Conservation (phyloP, 2,888 invertebrate species). For the Phasia obesa region DNA sequence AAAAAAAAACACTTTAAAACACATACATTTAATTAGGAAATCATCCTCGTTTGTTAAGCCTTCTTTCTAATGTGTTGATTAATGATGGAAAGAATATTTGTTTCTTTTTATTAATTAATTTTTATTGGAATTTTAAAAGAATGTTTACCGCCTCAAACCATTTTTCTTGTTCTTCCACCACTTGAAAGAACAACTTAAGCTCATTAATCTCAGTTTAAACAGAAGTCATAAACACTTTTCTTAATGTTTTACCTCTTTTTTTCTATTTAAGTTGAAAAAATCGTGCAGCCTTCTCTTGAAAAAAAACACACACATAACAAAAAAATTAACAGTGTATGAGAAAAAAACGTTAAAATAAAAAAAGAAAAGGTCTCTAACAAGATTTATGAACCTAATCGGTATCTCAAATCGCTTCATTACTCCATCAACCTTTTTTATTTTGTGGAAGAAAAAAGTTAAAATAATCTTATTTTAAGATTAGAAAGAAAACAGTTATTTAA, state of each 20-base stretch:
- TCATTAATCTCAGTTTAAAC: constrained; percentile 63
- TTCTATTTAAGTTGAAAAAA: background rate
- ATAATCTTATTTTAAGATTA: constrained; percentile 45
- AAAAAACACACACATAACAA: background rate
- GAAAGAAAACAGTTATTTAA: constrained; percentile 32
- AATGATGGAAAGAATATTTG: constrained; percentile 12
- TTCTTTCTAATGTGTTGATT: constrained; percentile 42
- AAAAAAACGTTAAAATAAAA: constrained; percentile 18
- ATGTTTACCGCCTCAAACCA: constrained; percentile 27
- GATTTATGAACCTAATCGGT: constrained; percentile 69
- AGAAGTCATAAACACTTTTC: constrained; percentile 67
- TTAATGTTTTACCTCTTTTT: constrained; percentile 55
- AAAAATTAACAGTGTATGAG: background rate
- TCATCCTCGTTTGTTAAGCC: constrained; percentile 4
- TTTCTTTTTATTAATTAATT: constrained; percentile 56
- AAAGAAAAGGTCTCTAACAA: constrained; percentile 55
- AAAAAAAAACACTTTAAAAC: background rate
- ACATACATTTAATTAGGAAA: constrained; percentile 18
- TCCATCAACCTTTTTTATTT: constrained; percentile 53
- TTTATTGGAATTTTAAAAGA: constrained; percentile 35
- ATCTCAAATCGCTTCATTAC: constrained; percentile 68
- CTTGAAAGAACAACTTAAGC: constrained; percentile 24
- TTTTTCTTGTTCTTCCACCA: constrained; percentile 1
- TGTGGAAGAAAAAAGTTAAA: constrained; percentile 17
- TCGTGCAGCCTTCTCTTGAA: background rate